phyloP scores from a whole-genome alignment of 2,888 invertebrate genomes.

The Eristalis arbustorum region DNA sequence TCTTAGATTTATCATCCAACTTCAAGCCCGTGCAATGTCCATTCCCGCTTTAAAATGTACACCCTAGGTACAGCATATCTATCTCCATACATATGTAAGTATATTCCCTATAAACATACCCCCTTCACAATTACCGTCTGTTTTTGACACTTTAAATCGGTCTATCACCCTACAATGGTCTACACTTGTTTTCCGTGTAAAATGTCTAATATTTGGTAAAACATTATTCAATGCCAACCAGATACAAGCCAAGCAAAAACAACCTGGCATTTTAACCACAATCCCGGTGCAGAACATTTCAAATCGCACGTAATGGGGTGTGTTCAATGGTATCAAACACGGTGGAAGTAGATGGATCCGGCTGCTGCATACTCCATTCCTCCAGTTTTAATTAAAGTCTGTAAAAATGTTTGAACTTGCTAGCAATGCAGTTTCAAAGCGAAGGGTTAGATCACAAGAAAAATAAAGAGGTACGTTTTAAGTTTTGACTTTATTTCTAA shows the following conservation, averaged over 20 bases:
- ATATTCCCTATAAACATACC: too few species aligned
- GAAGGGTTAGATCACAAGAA: not conserved
- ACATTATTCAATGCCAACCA: constrained; percentile 37
- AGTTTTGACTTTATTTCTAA: constrained; percentile 9
- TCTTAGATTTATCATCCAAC: too few species aligned
- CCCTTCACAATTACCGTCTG: not conserved
- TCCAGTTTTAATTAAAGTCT: constrained; percentile 45
- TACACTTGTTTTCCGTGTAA: not conserved
- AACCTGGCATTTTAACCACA: constrained; percentile 55
- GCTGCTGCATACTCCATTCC: constrained; percentile 18
- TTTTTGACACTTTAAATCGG: constrained; percentile 23
- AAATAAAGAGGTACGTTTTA: not conserved
- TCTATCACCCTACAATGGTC: constrained; percentile 20
- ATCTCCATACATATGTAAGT: too few species aligned
- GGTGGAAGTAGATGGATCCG: not conserved
- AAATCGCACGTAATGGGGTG: constrained; percentile 49
- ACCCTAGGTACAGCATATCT: too few species aligned
- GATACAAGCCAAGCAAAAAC: constrained; percentile 45
- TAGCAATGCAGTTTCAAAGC: not conserved
- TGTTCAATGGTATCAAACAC: not conserved
- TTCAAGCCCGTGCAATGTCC: too few species aligned
- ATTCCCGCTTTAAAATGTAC: too few species aligned
- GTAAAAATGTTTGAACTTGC: not conserved
- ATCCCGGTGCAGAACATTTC: constrained; percentile 39
- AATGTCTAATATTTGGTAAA: constrained; percentile 42